These are phyloP conservation scores for Orius insidiosus DNA, from an alignment of 1,140 invertebrate genomes.

Conservation along the genomic window DNA sequence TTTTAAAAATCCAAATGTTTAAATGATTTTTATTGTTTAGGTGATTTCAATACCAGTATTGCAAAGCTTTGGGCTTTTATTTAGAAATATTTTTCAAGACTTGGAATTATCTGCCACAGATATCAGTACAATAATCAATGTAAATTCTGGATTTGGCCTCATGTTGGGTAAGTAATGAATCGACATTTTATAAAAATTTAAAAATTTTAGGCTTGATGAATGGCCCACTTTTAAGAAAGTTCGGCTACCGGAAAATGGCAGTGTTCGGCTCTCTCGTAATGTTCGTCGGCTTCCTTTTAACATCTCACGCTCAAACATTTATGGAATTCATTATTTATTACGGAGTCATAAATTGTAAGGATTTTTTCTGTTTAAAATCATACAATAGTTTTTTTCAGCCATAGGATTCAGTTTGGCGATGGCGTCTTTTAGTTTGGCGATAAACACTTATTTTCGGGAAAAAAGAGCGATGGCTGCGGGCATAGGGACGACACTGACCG, in stretches of 20 bases:
- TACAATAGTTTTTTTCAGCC: conserved; percentile 29
- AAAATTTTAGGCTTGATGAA: conserved; percentile 34
- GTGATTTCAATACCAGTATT: conserved; percentile 18
- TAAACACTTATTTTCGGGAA: conserved; percentile 50
- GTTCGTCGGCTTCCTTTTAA: conserved; percentile 32
- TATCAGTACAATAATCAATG: conserved; percentile 35
- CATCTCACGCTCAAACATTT: conserved; percentile 31
- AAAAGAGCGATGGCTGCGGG: conserved; percentile 49
- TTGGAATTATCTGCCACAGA: conserved; percentile 28
- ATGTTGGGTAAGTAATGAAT: conserved; percentile 24
- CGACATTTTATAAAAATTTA: not conserved
- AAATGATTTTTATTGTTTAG: conserved; percentile 15
- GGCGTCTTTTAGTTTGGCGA: conserved; percentile 47
- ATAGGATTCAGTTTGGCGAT: conserved; percentile 43
- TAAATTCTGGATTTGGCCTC: conserved; percentile 42
- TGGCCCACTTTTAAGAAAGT: conserved; percentile 34
- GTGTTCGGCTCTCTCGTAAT: conserved; percentile 32
- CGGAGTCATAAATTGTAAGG: conserved; percentile 27
- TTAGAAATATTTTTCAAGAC: conserved; percentile 16
- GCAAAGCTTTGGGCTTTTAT: conserved; percentile 20
- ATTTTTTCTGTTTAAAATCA: not conserved
- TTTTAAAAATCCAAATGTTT: too few species aligned
- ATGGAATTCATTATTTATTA: conserved; percentile 38
- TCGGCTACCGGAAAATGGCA: conserved; percentile 37
- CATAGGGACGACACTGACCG: conserved; percentile 47